Percentiles rank a stretch among this genome's conserved stretches.
phyloP scores from a whole-genome alignment of 2,888 invertebrate species.

The Lasioglossum vierecki region DNA sequence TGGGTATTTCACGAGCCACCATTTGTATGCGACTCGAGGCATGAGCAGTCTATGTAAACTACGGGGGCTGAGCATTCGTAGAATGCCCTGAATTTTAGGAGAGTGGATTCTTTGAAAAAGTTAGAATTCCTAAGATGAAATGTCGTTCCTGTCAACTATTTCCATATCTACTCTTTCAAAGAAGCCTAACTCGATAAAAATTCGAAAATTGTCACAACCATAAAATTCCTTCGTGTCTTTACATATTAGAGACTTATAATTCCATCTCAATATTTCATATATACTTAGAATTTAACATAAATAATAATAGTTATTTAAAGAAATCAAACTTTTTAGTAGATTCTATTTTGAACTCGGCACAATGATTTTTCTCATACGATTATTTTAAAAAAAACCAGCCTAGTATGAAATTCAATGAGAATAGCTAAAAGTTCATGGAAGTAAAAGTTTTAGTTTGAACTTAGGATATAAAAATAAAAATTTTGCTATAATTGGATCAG shows the following conservation, averaged over 20 bases:
- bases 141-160: background rate
- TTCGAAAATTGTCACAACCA: background rate
- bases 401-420: background rate
- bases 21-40: constrained; percentile 8
- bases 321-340: background rate
- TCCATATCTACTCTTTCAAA: background rate
- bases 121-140: constrained; percentile 5
- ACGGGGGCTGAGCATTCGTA: background rate
- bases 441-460: background rate
- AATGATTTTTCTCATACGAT: background rate
- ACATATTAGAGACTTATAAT: background rate
- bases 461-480: background rate
- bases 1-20: background rate
- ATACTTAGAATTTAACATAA: too few species aligned
- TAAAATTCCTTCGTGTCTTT: background rate
- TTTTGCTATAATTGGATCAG: background rate
- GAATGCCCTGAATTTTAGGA: background rate
- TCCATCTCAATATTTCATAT: background rate
- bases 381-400: background rate
- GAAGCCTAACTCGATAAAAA: background rate
- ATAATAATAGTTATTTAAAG: background rate
- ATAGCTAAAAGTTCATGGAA: background rate
- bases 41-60: constrained; percentile 1
- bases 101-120: background rate
- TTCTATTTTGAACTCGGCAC: background rate